Percentiles rank a stretch among this genome's conserved stretches.
Conservation (phyloP, 2,888 invertebrate genomes). For the Pherbina coryleti region DNA sequence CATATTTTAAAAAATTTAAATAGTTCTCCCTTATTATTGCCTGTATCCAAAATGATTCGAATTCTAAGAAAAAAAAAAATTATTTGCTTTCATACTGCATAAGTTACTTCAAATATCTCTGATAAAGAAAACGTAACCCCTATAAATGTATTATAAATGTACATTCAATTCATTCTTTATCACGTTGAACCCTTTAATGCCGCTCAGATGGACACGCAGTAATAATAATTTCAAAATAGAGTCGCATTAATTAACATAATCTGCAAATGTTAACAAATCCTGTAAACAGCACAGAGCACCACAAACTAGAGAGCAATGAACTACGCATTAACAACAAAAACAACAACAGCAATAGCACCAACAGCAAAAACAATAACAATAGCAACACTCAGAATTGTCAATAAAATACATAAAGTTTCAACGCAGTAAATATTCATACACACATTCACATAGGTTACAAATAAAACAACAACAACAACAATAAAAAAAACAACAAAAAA, state of each 20-base stretch:
- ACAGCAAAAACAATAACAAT: background rate
- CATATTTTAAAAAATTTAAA: no score
- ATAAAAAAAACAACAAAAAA: conserved; percentile 36
- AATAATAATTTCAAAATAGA: background rate
- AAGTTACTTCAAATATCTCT: no score
- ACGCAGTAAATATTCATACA: background rate
- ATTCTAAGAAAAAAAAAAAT: no score
- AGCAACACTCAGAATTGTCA: background rate
- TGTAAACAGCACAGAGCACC: background rate
- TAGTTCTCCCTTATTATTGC: no score
- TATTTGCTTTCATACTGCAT: no score
- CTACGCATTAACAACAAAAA: background rate
- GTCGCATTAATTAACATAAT: conserved; percentile 8
- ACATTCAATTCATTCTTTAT: no score
- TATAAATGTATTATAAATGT: no score
- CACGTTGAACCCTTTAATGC: no score
- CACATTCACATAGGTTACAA: background rate
- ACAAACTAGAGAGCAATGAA: conserved; percentile 3
- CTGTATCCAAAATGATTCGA: no score
- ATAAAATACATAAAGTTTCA: conserved; percentile 14
- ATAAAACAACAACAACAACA: conserved; percentile 26
- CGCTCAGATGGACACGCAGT: no score
- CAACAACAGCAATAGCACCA: background rate
- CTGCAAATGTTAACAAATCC: background rate
- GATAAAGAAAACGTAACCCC: no score